phyloP scores from a whole-genome alignment of 2,113 vertebrate species.

The Cololabis saira region DNA sequence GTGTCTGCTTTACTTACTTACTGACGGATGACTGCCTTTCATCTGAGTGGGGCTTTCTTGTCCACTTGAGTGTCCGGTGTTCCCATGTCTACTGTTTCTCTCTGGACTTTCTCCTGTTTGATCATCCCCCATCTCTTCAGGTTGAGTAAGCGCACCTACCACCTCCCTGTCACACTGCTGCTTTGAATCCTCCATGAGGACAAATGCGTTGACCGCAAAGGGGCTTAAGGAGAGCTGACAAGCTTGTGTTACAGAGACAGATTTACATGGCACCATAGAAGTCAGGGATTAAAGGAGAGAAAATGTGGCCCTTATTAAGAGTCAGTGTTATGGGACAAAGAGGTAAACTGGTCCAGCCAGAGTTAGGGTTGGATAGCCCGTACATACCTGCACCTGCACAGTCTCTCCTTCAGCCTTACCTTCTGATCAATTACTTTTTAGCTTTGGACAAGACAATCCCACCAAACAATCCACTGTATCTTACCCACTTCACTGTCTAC shows the following conservation, averaged over 20 bases:
- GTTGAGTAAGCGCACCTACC: slow-evolving; percentile 49
- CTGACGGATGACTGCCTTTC: slow-evolving; percentile 76
- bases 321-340: slow-evolving; percentile 51
- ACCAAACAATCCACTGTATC: slow-evolving; percentile 14
- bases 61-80: slow-evolving; percentile 67
- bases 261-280: slow-evolving; percentile 77
- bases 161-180: slow-evolving; percentile 41
- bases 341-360: slow-evolving; percentile 66
- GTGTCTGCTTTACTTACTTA: slow-evolving; percentile 73
- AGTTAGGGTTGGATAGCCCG: slow-evolving; percentile 53
- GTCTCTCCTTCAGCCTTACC: slow-evolving; percentile 63
- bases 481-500: slow-evolving; percentile 56
- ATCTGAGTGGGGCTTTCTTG: slow-evolving; percentile 66
- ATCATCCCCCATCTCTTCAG: slow-evolving; percentile 68
- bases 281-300: slow-evolving; percentile 70
- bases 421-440: slow-evolving; percentile 48
- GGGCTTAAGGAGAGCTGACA: slow-evolving; percentile 54
- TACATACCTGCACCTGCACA: slow-evolving; percentile 67
- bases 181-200: slow-evolving; percentile 71
- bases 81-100: slow-evolving; percentile 78
- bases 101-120: slow-evolving; percentile 72
- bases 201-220: slow-evolving; percentile 74
- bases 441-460: slow-evolving; percentile 44
- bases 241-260: slow-evolving; percentile 76
- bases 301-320: slow-evolving; percentile 54